These are phyloP conservation scores for Epinotia ramella DNA, from an alignment of 2,888 invertebrate genomes.

Conservation along the genomic window DNA sequence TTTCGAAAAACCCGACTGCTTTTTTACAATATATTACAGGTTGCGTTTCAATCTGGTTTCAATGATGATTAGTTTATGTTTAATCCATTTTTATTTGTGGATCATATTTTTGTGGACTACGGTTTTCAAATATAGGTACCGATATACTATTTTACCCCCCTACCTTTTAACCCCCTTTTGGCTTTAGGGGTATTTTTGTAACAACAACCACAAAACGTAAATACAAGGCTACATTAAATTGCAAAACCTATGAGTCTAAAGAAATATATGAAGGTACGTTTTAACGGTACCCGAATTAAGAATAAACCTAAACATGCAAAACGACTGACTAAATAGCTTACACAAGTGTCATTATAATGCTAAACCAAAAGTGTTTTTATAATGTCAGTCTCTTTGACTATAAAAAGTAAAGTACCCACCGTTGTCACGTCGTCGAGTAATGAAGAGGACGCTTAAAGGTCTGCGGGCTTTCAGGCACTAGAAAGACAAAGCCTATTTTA, in stretches of 20 bases:
- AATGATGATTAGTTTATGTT: no score
- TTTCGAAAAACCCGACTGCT: no score
- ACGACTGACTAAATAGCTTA: neutral
- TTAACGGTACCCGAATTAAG: neutral
- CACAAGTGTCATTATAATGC: conserved; percentile 4
- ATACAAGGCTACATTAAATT: neutral
- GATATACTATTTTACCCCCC: no score
- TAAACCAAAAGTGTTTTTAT: conserved; percentile 1
- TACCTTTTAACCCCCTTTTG: no score
- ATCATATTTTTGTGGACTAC: no score
- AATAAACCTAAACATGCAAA: neutral
- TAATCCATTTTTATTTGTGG: no score
- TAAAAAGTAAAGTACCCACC: conserved; percentile 8
- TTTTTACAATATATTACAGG: no score
- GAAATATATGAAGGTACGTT: neutral
- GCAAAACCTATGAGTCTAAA: neutral
- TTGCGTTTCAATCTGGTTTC: no score
- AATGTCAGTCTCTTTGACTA: conserved; percentile 2
- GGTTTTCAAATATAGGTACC: no score
- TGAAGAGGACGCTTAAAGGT: conserved; percentile 13
- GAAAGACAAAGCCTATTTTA: conserved; percentile 18
- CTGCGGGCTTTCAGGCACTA: conserved; percentile 10
- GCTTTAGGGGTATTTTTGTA: no score
- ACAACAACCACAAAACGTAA: no score
- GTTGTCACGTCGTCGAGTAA: conserved; percentile 11